Evolutionary conservation across 2,888 invertebrate genomes (phyloP), one percentile per base, ranked within the genome.

Genomic region (Ormyrus pomaceus): DNA sequence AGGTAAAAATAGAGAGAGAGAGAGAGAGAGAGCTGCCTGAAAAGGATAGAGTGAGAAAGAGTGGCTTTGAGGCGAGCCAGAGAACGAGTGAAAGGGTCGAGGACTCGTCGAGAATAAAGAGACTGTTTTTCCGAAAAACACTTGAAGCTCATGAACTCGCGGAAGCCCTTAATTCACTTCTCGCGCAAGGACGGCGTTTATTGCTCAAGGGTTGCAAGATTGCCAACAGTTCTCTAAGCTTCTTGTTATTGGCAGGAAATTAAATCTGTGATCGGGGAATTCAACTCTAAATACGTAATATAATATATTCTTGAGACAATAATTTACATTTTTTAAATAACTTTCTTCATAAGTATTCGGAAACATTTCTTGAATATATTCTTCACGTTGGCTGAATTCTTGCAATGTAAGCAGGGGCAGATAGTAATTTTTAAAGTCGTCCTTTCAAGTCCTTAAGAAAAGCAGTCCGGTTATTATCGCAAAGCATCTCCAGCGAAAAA

Each of bases 71-170:
- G 70, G 71, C 70, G 50, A 61, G 51, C 46, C n/a, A 69, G 34
- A 34, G 53, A 6, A 48, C 56, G 13, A 58, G 56, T 74, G 79
- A 59, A 73, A 69, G 69, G 76, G 58, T 77, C 61, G 73, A 5
- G 59, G 56, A 62, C 79, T 79, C 65, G 70, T 68, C 46, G 48
- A 61, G 73, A 74, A 82, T 79, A 73, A 82, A 79, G 82, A 79
- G 77, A 71, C 79, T 77, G 79, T 82, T 79, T 82, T 82, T 82
- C 76, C 59, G 77, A 82, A 79, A 82, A 82, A 82, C 73, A 82
- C 69, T 79, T n/a, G 50, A 9, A 72, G 71, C 68, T 81, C 75
- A 81, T 81, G 81, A 81, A 78, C 70, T 76, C 72, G 66, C 73
- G 77, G 77, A 82, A 82, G 72, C 73, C 77, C 77, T 79, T 82